These are phyloP conservation scores for Lepisosteus osseus DNA, from an alignment of 2,113 vertebrate genomes.

Conservation along the genomic window DNA sequence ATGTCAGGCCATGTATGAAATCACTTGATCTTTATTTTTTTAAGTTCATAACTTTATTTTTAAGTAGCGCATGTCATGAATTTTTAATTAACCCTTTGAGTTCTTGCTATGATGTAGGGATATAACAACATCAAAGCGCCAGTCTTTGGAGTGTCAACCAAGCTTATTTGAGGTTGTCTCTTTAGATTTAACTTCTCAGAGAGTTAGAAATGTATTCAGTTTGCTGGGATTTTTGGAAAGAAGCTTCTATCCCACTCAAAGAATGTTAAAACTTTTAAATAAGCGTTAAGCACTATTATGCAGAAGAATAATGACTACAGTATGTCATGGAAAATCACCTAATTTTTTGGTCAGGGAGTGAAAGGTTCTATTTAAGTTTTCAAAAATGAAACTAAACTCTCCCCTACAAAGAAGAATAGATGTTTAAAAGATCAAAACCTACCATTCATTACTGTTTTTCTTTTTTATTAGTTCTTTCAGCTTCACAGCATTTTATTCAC, in stretches of 20 bases:
- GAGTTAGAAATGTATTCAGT: slow-evolving; percentile 29
- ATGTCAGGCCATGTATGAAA: slow-evolving; percentile 86
- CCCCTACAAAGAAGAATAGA: too few relatives aligned
- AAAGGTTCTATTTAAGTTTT: too few relatives aligned
- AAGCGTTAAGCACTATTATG: neutral
- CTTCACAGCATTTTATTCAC: neutral
- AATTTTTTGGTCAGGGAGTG: too few relatives aligned
- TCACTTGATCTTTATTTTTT: slow-evolving; percentile 90
- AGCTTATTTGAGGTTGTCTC: slow-evolving; percentile 21
- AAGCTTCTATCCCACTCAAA: too few relatives aligned
- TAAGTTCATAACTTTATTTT: slow-evolving; percentile 92
- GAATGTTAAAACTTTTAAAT: too few relatives aligned
- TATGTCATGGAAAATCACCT: slow-evolving; percentile 7
- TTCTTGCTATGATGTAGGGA: slow-evolving; percentile 90
- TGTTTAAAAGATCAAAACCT: too few relatives aligned
- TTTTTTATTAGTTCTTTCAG: neutral
- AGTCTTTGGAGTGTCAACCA: neutral
- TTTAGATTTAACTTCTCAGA: slow-evolving; percentile 17
- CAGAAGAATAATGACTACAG: slow-evolving; percentile 5
- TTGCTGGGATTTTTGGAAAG: slow-evolving; percentile 13
- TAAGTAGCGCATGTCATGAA: slow-evolving; percentile 95
- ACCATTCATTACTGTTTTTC: too few relatives aligned
- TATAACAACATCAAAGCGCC: slow-evolving; percentile 85
- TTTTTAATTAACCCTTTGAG: slow-evolving; percentile 98
- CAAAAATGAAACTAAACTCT: too few relatives aligned